These are phyloP conservation scores for Sturnus vulgaris DNA, from an alignment of 2,113 vertebrate species.

Conservation along the genomic window DNA sequence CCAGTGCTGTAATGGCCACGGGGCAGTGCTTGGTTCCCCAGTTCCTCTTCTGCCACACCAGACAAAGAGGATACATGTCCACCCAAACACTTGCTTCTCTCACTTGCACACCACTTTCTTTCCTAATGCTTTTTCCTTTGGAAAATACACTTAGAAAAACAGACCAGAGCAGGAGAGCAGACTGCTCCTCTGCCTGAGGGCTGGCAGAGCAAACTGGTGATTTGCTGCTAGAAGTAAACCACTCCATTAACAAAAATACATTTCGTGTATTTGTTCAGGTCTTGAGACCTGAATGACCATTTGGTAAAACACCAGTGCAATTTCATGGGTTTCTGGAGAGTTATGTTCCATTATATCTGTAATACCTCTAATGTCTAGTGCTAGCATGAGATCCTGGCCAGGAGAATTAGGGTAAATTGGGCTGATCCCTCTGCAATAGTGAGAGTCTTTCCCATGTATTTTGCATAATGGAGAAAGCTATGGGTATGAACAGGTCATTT, in stretches of 20 bases:
- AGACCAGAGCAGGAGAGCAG: not conserved
- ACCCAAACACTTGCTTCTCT: not conserved
- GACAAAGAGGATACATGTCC: accelerated
- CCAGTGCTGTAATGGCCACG: not conserved
- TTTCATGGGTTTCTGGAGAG: not conserved
- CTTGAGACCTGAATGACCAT: not conserved
- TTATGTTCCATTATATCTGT: not conserved
- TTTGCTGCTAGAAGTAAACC: not conserved
- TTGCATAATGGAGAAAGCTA: not conserved
- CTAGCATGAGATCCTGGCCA: not conserved
- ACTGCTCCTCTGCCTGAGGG: not conserved
- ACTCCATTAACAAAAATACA: not conserved
- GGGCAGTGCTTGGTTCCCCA: not conserved
- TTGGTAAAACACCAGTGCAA: not conserved
- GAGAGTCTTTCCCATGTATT: not conserved
- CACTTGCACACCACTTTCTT: not conserved
- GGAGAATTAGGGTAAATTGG: not conserved
- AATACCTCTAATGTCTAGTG: not conserved
- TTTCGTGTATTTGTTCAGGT: not conserved
- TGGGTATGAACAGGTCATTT: not conserved
- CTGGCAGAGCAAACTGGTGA: not conserved
- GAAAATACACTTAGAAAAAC: not conserved
- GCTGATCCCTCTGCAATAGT: not conserved
- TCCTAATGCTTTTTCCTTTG: not conserved
- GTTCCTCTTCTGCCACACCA: not conserved